Base-by-base conservation (phyloP, 2,888 invertebrate species). In the Athrips mouffetella region DNA sequence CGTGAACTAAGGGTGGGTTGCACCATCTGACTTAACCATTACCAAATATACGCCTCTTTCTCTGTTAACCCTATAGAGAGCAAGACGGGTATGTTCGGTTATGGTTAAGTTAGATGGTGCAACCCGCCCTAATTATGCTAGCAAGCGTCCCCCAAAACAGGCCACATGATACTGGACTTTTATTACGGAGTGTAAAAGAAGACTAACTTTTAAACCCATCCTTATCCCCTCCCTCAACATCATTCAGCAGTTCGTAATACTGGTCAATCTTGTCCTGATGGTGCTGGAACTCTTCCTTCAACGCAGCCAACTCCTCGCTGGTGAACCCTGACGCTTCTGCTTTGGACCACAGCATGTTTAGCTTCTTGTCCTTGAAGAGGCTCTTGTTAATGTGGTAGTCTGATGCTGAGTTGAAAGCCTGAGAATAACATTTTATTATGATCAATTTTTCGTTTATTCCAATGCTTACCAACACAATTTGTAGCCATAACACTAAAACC, bases 251-350 rank as follows among this genome's bases (percentile, higher is more conserved):
- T 35, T 93, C 91, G 74, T 96, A 94, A 72, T 96, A 98, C 67
- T 98, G 94, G 73, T 97, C 95, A 44, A 98, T 92, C 82, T 97
- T 98, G 59, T 97, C 94, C 74, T 98, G 96, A 69, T 98, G 97
- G 74, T 98, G 97, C 15, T 85, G 81, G 68, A 98, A 97, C 79
- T 98, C 98, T 73, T 97, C 95, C 67, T 93, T 94, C 11, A 98
- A 76, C 0, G 95, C 92, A 51, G 92, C 88, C 37, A 98, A 73
- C 78, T 98, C 97, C 57, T 94, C 94, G 52, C 92, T 91, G 16
- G 94, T 93, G 70, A 97, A 97, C n/a, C 97, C 97, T 20, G 95
- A 92, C 18, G 90, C 81, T 83, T 96, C 95, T 0, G 97, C 98
- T 73, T 96, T 96, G 27, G 92, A 90, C 98, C 98, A 98, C 3